These are phyloP conservation scores for Anastrepha ludens DNA, from an alignment of 1,140 invertebrate genomes.

Conservation along the genomic window DNA sequence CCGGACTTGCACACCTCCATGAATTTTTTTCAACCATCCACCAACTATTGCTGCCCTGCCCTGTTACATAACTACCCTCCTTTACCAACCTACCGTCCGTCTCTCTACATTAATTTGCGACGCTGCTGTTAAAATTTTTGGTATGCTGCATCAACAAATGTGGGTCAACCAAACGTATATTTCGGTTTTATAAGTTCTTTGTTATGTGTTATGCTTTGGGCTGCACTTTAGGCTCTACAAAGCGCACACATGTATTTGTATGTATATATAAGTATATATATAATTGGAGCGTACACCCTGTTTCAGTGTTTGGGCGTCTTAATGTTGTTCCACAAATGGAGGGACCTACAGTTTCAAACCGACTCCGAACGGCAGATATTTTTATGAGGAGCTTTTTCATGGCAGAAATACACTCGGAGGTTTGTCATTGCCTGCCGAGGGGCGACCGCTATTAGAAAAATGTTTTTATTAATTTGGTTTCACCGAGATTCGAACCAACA, in stretches of 20 bases:
- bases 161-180: conserved; percentile 24
- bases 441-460: too few relatives aligned
- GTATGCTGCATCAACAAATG: conserved; percentile 22
- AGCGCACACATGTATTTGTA: neutral
- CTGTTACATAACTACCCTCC: neutral
- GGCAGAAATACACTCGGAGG: too few relatives aligned
- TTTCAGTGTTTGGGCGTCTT: too few relatives aligned
- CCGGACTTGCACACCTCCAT: neutral
- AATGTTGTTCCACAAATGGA: too few relatives aligned
- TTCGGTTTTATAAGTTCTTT: neutral
- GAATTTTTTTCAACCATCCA: neutral
- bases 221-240: conserved; percentile 5
- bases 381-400: too few relatives aligned
- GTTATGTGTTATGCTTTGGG: conserved; percentile 23
- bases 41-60: conserved; percentile 14
- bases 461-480: too few relatives aligned
- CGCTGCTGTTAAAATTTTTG: conserved; percentile 6
- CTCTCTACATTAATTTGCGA: neutral
- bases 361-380: too few relatives aligned
- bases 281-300: too few relatives aligned
- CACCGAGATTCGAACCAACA: too few relatives aligned
- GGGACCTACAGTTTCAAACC: too few relatives aligned
- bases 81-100: neutral
- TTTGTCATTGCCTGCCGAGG: too few relatives aligned
- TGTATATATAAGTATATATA: neutral